These are phyloP conservation scores for Horisme vitalbata DNA, from an alignment of 2,888 invertebrate species.

Conservation along the genomic window DNA sequence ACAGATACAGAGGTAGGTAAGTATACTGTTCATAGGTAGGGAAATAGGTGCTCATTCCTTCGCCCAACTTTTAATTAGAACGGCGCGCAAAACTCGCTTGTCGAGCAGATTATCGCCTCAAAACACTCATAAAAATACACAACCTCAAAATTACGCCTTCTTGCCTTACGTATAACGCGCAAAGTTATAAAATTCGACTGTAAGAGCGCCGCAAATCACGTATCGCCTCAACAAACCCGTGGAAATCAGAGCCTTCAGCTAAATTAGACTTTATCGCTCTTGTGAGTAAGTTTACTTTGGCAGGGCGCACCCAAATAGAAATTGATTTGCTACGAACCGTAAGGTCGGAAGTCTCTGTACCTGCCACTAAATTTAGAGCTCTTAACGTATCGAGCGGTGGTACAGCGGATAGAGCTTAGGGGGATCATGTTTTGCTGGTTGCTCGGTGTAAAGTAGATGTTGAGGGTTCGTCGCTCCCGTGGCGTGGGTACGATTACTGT, in stretches of 20 bases:
- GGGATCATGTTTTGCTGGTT: conserved; percentile 47
- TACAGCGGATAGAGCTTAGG: conserved; percentile 31
- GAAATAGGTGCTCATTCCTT: conserved; percentile 27
- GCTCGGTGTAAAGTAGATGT: conserved; percentile 46
- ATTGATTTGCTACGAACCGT: conserved; percentile 71
- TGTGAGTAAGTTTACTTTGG: conserved; percentile 47
- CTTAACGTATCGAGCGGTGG: conserved; percentile 28
- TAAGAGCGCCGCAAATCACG: conserved; percentile 70
- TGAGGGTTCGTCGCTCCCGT: conserved; percentile 52
- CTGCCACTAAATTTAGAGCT: conserved; percentile 34
- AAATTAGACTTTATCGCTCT: conserved; percentile 62
- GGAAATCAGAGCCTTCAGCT: conserved; percentile 53
- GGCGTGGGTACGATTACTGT: conserved; percentile 71
- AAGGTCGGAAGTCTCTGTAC: conserved; percentile 56
- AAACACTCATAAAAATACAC: conserved; percentile 40
- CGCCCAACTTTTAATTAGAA: conserved; percentile 65
- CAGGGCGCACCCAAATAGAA: conserved; percentile 63
- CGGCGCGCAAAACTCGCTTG: conserved; percentile 44
- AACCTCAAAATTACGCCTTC: conserved; percentile 44
- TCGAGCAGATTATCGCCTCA: conserved; percentile 32
- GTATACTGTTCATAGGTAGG: no score
- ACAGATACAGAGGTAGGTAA: no score
- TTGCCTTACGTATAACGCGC: conserved; percentile 40
- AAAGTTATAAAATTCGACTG: conserved; percentile 50
- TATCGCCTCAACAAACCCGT: conserved; percentile 70